phyloP scores from a whole-genome alignment of 2,888 invertebrate species.

The Agelastica alni region DNA sequence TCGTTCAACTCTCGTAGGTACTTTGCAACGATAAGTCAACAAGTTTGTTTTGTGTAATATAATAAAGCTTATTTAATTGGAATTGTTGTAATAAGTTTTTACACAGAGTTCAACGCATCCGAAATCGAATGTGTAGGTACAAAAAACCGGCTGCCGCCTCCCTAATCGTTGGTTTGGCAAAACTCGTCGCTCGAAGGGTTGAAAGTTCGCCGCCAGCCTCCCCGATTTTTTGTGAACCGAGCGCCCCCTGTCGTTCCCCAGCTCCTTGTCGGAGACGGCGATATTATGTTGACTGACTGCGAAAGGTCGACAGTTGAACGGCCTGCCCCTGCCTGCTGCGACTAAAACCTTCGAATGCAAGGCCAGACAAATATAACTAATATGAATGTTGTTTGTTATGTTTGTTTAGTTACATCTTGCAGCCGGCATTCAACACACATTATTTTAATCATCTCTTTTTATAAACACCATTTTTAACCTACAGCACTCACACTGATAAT shows the following conservation, averaged over 20 bases:
- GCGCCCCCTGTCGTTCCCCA: neutral
- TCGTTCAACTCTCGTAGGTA: too few species aligned
- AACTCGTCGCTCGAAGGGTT: conserved; percentile 16
- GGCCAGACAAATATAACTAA: conserved; percentile 51
- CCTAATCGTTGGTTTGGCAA: conserved; percentile 6
- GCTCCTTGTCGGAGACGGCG: conserved; percentile 4
- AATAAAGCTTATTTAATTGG: too few species aligned
- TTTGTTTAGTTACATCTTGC: conserved; percentile 34
- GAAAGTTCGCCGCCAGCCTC: conserved; percentile 16
- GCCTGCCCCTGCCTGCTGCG: conserved; percentile 44
- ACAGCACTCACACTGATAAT: too few species aligned
- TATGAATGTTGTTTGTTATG: conserved; percentile 32
- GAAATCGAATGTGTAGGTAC: conserved; percentile 5
- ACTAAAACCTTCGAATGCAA: conserved; percentile 51
- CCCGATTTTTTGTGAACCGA: conserved; percentile 8
- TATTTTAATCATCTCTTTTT: neutral
- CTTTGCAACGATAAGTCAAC: too few species aligned
- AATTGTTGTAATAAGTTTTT: too few species aligned
- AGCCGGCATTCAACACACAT: conserved; percentile 25
- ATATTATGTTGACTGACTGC: conserved; percentile 40
- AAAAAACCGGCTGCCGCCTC: conserved; percentile 9
- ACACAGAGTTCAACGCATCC: conserved; percentile 7
- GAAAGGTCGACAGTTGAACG: conserved; percentile 48
- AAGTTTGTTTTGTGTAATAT: too few species aligned
- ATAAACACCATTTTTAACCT: conserved; percentile 6